Conservation (phyloP, 2,888 invertebrate species). For the Drosophila birchii region DNA sequence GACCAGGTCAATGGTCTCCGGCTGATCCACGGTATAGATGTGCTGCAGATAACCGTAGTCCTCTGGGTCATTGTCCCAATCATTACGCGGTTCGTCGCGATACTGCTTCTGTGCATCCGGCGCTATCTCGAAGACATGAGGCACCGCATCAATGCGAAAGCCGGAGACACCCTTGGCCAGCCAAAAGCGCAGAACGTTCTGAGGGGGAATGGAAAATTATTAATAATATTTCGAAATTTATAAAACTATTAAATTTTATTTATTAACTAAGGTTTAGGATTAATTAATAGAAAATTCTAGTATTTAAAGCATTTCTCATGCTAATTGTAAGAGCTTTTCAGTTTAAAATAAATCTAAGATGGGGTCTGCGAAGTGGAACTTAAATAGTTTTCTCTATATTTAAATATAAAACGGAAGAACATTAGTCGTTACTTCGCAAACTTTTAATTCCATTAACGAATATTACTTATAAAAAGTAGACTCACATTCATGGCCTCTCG, state of each 20-base stretch:
- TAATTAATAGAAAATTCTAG: too few species aligned
- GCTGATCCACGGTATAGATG: constrained; percentile 87
- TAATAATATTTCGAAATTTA: not conserved
- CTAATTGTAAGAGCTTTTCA: not conserved
- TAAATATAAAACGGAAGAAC: not conserved
- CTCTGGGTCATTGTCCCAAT: constrained; percentile 85
- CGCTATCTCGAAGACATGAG: constrained; percentile 81
- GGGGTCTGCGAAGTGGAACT: not conserved
- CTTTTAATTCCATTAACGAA: not conserved
- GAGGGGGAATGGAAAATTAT: constrained; percentile 11
- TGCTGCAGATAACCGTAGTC: constrained; percentile 87
- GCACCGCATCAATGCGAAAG: constrained; percentile 89
- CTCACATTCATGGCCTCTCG: constrained; percentile 83
- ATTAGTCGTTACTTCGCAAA: not conserved
- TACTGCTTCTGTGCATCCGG: constrained; percentile 70
- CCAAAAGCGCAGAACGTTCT: constrained; percentile 90
- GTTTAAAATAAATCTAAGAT: not conserved
- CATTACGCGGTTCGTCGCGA: constrained; percentile 86
- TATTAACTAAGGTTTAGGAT: not conserved
- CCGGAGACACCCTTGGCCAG: constrained; percentile 92
- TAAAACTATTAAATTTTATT: fast-evolving
- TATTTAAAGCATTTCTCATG: not conserved
- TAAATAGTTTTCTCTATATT: not conserved
- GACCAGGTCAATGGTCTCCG: constrained; percentile 87
- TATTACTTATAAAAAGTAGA: constrained; percentile 43